These are phyloP conservation scores for Nymphalis io DNA, from an alignment of 1,140 invertebrate genomes.

Conservation along the genomic window DNA sequence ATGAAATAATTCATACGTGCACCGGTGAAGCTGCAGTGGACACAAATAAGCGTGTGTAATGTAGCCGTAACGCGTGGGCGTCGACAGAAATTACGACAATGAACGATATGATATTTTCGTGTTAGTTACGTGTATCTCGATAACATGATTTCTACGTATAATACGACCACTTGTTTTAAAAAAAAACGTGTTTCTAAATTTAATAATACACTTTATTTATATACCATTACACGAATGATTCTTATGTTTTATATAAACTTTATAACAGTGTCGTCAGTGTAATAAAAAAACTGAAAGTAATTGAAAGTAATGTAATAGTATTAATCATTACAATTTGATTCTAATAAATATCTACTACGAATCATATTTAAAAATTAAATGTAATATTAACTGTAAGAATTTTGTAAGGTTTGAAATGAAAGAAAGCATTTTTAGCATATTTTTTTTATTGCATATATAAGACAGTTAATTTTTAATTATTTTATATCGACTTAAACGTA, in stretches of 20 bases:
- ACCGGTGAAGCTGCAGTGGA: constrained; percentile 41
- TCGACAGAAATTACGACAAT: constrained; percentile 36
- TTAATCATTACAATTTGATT: too few relatives aligned
- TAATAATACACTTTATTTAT: too few relatives aligned
- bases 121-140: constrained; percentile 9
- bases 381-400: not conserved
- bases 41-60: constrained; percentile 49
- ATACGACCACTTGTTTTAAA: not conserved
- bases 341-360: too few relatives aligned
- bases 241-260: too few relatives aligned
- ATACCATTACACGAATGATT: too few relatives aligned
- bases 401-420: constrained; percentile 10
- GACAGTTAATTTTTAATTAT: not conserved
- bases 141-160: not conserved
- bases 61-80: constrained; percentile 43
- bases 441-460: not conserved
- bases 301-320: too few relatives aligned
- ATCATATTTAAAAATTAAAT: not conserved
- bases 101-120: constrained; percentile 37
- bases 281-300: too few relatives aligned
- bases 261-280: too few relatives aligned
- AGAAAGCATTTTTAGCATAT: not conserved
- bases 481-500: not conserved
- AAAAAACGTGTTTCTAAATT: not conserved
- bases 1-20: constrained; percentile 48